These are phyloP conservation scores for Portunus trituberculatus DNA, from an alignment of 1,140 invertebrate species.

Conservation along the genomic window DNA sequence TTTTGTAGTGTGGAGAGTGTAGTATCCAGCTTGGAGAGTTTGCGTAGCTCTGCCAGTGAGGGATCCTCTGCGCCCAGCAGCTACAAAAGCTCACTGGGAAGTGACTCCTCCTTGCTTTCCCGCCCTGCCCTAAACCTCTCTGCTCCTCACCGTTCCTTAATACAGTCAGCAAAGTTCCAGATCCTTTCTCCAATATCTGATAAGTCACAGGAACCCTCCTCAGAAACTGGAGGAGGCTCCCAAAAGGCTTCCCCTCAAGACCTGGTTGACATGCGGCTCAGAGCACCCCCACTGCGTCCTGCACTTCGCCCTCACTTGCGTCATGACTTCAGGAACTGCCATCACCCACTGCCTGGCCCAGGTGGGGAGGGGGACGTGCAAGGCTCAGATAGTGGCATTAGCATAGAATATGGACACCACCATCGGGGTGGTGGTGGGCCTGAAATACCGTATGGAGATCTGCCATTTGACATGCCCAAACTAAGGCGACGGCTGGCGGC, in stretches of 20 bases:
- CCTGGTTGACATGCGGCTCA: conserved; percentile 83
- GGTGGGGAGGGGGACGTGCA: conserved; percentile 85
- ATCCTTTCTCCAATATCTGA: conserved; percentile 94
- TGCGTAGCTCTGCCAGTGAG: conserved; percentile 88
- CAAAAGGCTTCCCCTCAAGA: conserved; percentile 76
- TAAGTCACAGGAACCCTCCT: conserved; percentile 89
- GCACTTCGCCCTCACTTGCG: conserved; percentile 64
- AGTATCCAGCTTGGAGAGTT: conserved; percentile 90
- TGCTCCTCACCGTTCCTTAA: conserved; percentile 77
- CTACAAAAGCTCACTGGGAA: conserved; percentile 78
- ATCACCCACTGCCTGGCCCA: conserved; percentile 83
- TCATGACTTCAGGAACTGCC: conserved; percentile 82
- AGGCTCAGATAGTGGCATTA: conserved; percentile 92
- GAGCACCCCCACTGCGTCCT: conserved; percentile 87
- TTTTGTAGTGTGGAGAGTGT: conserved; percentile 93
- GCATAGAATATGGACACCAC: conserved; percentile 83
- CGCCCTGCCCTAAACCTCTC: conserved; percentile 82
- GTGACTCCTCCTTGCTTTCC: conserved; percentile 81
- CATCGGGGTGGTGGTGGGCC: conserved; percentile 34
- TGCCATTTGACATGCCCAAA: conserved; percentile 95
- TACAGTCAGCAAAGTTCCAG: conserved; percentile 86
- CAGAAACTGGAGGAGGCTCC: conserved; percentile 72
- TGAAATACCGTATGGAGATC: conserved; percentile 85
- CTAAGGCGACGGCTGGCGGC: conserved; percentile 86
- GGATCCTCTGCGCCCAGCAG: conserved; percentile 85